Conservation (phyloP, 1,140 invertebrate species). For the Drosophila grimshawi region DNA sequence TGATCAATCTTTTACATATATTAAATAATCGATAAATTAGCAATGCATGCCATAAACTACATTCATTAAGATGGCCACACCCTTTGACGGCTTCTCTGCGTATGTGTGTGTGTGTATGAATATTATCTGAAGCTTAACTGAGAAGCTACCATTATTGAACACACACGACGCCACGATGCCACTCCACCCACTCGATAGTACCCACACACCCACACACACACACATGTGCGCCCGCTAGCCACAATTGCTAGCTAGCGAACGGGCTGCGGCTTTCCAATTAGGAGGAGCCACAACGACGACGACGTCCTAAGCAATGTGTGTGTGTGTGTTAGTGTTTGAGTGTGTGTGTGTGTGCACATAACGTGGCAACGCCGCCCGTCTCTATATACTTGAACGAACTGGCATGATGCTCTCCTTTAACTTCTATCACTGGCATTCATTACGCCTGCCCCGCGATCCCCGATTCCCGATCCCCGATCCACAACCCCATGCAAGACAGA, state of each 20-base stretch:
- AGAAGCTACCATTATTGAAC: slow-evolving; percentile 64
- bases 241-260: slow-evolving; percentile 61
- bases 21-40: neutral
- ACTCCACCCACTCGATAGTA: slow-evolving; percentile 8
- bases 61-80: slow-evolving; percentile 47
- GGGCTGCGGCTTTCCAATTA: slow-evolving; percentile 77
- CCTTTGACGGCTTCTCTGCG: slow-evolving; percentile 13
- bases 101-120: neutral
- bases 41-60: neutral
- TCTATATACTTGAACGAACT: slow-evolving; percentile 25
- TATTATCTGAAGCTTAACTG: neutral
- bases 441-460: no score
- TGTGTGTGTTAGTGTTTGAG: no score
- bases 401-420: neutral
- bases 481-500: slow-evolving; percentile 13
- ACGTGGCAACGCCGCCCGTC: slow-evolving; percentile 25
- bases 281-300: slow-evolving; percentile 69
- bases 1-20: neutral
- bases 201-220: neutral
- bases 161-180: slow-evolving; percentile 55
- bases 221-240: slow-evolving; percentile 26
- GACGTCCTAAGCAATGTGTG: slow-evolving; percentile 32
- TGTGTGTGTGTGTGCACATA: slow-evolving; percentile 16
- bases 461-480: no score
- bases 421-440: neutral